Evolutionary conservation across 2,113 vertebrate species (phyloP).

Genomic region (Podiceps cristatus): DNA sequence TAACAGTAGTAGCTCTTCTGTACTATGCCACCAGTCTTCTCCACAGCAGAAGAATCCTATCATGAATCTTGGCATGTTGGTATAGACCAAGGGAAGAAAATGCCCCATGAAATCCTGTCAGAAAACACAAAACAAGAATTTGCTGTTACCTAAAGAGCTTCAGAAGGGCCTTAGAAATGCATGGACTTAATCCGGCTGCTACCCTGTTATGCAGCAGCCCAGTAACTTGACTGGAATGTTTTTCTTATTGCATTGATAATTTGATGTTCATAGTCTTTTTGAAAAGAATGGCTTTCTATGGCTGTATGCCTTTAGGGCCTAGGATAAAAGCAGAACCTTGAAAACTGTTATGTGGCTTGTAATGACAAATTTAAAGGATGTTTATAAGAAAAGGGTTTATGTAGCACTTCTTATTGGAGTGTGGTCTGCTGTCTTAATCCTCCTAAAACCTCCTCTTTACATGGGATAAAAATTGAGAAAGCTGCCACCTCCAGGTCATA

Average conservation of each 20-base stretch:
- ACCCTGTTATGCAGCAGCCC: not conserved
- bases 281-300: not conserved
- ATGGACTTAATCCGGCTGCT: not conserved
- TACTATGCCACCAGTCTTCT: not conserved
- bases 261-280: not conserved
- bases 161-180: not conserved
- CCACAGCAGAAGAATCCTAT: not conserved
- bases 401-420: not conserved
- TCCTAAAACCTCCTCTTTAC: not conserved
- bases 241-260: not conserved
- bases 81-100: not conserved
- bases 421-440: not conserved
- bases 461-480: not conserved
- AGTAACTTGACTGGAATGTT: not conserved
- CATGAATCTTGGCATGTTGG: fast-evolving
- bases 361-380: not conserved
- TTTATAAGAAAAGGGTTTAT: not conserved
- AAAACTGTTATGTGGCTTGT: not conserved
- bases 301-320: not conserved
- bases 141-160: not conserved
- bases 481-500: not conserved
- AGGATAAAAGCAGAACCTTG: not conserved
- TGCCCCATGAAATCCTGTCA: not conserved
- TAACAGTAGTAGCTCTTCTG: not conserved
- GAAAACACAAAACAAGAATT: not conserved